A percentile compares a stretch with the other conserved stretches of the same genome.
phyloP scores from a whole-genome alignment of 2,888 invertebrate genomes.

The Drosophila subsilvestris region DNA sequence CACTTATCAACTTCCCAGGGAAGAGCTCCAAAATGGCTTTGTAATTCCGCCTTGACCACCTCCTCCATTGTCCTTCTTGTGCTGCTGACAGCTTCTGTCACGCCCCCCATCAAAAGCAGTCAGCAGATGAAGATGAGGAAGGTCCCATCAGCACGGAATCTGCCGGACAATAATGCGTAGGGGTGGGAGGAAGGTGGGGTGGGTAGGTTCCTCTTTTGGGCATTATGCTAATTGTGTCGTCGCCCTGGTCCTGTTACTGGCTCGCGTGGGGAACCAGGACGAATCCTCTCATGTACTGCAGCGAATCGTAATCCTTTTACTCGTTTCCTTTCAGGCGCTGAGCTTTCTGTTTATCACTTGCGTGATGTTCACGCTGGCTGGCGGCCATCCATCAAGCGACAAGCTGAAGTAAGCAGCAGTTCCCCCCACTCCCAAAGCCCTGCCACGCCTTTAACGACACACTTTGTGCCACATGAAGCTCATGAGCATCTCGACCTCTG shows the following conservation, averaged over 20 bases:
- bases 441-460: slow-evolving; percentile 57
- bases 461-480: slow-evolving; percentile 15
- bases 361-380: slow-evolving; percentile 76
- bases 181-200: slow-evolving; percentile 16
- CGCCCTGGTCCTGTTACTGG: slow-evolving; percentile 38
- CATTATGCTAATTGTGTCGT: slow-evolving; percentile 66
- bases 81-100: slow-evolving; percentile 36
- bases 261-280: slow-evolving; percentile 17
- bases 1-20: not conserved
- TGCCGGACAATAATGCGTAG: slow-evolving; percentile 14
- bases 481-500: not conserved
- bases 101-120: slow-evolving; percentile 22
- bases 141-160: slow-evolving; percentile 18
- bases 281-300: slow-evolving; percentile 32
- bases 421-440: slow-evolving; percentile 23
- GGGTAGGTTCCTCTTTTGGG: not conserved
- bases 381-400: slow-evolving; percentile 81
- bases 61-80: slow-evolving; percentile 10
- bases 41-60: slow-evolving; percentile 8
- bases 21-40: slow-evolving; percentile 12
- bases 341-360: slow-evolving; percentile 75
- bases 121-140: not conserved
- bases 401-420: slow-evolving; percentile 80
- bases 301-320: slow-evolving; percentile 22
- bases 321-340: slow-evolving; percentile 62